Evolutionary conservation across 2,888 invertebrate genomes (phyloP), one percentile per base, ranked within the genome.

Genomic region (Cyrtodaria siliqua): DNA sequence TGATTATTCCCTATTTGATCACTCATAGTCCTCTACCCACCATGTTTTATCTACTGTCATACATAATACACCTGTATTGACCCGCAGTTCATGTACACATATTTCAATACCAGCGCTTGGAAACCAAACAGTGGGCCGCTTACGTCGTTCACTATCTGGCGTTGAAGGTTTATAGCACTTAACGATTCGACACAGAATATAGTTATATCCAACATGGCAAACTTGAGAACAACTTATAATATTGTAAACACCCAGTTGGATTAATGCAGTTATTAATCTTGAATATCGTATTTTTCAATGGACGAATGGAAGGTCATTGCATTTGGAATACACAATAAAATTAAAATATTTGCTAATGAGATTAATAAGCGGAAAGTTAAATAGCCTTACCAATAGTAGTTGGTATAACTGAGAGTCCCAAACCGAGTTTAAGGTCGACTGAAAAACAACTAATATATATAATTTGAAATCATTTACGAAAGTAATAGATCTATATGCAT

Each of bases 91-190:
- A 67, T 77, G 63, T 67, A 67, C 72, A 56, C 63, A 33, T 12
- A 42, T 49, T 62, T 72, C 72, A 55, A 70, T 75, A 82, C 73
- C 75, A 62, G 79, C 73, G 79, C 87, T 81, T 87, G 78, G 87
- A 86, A 83, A 87, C 87, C 84, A 86, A 87, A 87, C 86, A 86
- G 56, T 52, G 62, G 70, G 73, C 69, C 84, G 84, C 80, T 79
- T 79, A 68, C 56, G 71, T 50, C 33, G 59, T 44, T 59, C 68
- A 53, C 59, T 68, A 68, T 68, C 29, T 50, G 40, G 50, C 23
- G 44, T 47, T 59, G 59, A 42, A 60, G 49, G 68, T 59, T 68
- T 56, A 60, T 49, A 49, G 33, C 61, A 61, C 61, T 61, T 53
- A 50, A 12, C 23, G 50, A 50, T 24, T 50, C 50, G 50, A 50